A percentile compares a stretch with the other conserved stretches of the same genome.
Conservation (phyloP, 2,797 vertebrate species). For the Phyllotis vaccarum region DNA sequence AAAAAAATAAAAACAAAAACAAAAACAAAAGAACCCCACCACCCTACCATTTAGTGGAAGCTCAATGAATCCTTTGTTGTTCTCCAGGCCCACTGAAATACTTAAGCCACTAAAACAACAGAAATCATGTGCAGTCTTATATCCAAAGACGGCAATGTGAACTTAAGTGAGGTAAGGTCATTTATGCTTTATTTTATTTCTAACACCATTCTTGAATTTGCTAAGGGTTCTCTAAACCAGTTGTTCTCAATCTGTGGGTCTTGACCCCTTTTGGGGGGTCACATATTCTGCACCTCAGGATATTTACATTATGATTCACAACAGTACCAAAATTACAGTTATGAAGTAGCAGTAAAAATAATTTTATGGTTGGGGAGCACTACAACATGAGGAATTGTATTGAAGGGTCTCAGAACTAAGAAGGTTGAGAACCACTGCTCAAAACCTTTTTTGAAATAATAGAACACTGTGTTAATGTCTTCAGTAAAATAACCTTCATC, state of each 20-base stretch:
- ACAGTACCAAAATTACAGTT: not conserved
- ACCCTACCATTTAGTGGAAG: not conserved
- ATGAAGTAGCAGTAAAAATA: not conserved
- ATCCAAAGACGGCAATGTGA: not conserved
- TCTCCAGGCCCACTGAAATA: not conserved
- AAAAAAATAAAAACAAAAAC: not conserved
- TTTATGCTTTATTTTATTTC: conserved; percentile 4
- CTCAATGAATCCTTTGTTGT: not conserved
- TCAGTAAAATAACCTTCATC: not conserved
- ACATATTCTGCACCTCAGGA: not conserved
- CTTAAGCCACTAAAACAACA: conserved; percentile 1
- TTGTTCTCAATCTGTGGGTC: not conserved
- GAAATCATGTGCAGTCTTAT: not conserved
- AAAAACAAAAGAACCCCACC: not conserved
- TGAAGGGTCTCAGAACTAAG: not conserved
- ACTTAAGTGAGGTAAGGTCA: not conserved
- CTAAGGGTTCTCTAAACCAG: not conserved
- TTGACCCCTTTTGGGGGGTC: not conserved
- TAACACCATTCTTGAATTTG: not conserved
- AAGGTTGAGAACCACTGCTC: not conserved
- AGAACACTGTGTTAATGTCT: not conserved
- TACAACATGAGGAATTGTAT: not conserved
- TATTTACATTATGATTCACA: not conserved
- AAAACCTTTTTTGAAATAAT: not conserved
- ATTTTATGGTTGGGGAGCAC: not conserved